Base-by-base conservation (phyloP, 2,113 vertebrate genomes). In the Platycercus adscitus region DNA sequence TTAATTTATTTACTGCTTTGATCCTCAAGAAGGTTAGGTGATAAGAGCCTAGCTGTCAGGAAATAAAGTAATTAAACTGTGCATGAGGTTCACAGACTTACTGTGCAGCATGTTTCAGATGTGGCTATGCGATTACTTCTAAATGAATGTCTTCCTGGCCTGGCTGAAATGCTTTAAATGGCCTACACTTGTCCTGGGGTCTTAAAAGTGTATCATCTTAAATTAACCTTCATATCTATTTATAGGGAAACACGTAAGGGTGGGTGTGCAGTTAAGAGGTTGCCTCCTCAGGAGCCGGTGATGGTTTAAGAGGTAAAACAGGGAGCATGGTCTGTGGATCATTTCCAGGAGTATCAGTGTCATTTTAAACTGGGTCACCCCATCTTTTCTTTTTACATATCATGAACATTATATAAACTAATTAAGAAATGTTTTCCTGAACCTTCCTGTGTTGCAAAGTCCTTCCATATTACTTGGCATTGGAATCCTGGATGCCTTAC, bases 61-160 rank as follows among this genome's bases (percentile, higher is more conserved):
- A 95, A 95, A 84, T 84, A 81, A 69, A 79, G 47, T 64, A 87
- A 72, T 92, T 90, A 92, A 92, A 50, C 70, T 75, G 25, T 69
- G 29, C 28, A 33, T 68, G 63, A 94, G 46, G 61, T 86, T 88
- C 83, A 86, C 73, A 92, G 77, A 80, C 56, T 80, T 87, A 85
- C 1, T 84, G 39, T 84, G 77, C 19, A 69, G 65, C 52, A 85
- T 85, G 47, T 92, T 93, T 91, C 58, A 79, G 56, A 46, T 64
- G 35, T 31, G 70, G 35, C 35, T 33, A 10, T 58, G 35, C 71
- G 55, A 64, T 93, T 89, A 43, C 83, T 83, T 79, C 55, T 81
- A 73, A 89, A 93, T 66, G 4, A 73, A 61, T 81, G 18, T 80
- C 68, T 92, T 92, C 47, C 91, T 93, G 75, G 84, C 60, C 58